These are phyloP conservation scores for Pollenia amentaria DNA, from an alignment of 2,888 invertebrate genomes.

Conservation along the genomic window DNA sequence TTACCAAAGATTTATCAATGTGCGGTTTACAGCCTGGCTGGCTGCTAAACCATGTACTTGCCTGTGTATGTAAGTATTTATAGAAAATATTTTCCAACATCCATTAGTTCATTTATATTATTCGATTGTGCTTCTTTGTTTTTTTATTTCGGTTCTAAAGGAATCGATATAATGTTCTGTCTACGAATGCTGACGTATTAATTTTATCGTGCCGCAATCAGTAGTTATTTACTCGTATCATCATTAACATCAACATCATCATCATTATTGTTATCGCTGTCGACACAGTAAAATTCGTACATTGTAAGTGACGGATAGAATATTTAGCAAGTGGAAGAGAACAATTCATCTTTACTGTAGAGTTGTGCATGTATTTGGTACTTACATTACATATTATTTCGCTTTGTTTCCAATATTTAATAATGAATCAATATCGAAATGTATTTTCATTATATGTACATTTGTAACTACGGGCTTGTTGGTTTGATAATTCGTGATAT, in stretches of 20 bases:
- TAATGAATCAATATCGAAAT: conserved; percentile 33
- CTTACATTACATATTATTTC: not conserved
- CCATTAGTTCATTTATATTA: not conserved
- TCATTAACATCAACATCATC: conserved; percentile 29
- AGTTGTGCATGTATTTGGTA: not conserved
- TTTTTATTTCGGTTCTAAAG: conserved; percentile 27
- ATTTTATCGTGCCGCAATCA: conserved; percentile 61
- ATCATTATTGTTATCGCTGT: conserved; percentile 20
- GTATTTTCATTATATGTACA: conserved; percentile 1
- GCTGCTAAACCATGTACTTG: conserved; percentile 12
- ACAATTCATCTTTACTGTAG: not conserved
- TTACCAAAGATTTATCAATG: conserved; percentile 33
- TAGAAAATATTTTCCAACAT: not conserved
- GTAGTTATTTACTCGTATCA: conserved; percentile 34
- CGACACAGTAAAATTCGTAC: not conserved
- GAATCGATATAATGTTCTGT: conserved; percentile 48
- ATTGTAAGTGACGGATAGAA: too few species aligned
- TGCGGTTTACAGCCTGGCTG: conserved; percentile 23
- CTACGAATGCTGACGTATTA: conserved; percentile 63
- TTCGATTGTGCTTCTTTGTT: conserved; percentile 22
- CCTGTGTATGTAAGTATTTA: not conserved
- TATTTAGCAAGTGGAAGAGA: not conserved
- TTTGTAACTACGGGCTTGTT: not conserved
- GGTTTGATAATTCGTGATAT: not conserved
- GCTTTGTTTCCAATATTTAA: not conserved